Evolutionary conservation across 2,113 vertebrate genomes (phyloP).

Genomic region (Nothocercus julius): DNA sequence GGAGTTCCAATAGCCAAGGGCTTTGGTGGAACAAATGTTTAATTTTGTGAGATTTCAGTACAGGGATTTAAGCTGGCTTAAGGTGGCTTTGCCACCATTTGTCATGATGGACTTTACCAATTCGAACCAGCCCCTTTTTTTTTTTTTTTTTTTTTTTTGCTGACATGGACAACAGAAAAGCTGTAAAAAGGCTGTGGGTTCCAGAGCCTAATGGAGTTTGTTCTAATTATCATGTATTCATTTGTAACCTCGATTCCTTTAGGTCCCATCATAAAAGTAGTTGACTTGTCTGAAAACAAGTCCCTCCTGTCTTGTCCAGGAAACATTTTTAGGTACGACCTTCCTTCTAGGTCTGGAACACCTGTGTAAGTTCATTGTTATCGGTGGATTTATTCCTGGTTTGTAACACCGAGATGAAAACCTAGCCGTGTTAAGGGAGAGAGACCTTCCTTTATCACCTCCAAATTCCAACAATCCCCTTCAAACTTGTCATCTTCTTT

Average conservation of each 20-base stretch:
- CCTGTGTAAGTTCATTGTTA: not conserved
- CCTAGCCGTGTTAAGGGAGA: not conserved
- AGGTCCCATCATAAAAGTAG: not conserved
- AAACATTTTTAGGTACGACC: not conserved
- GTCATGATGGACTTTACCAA: not conserved
- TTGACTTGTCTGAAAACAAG: not conserved
- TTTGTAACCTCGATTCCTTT: not conserved
- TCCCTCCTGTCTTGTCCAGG: not conserved
- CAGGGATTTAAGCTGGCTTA: not conserved
- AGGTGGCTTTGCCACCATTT: not conserved
- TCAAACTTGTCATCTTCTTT: not conserved
- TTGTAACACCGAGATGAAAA: not conserved
- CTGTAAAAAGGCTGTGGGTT: not conserved
- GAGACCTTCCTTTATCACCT: not conserved
- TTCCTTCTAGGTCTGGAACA: not conserved
- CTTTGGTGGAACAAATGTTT: fast-evolving
- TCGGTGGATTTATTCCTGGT: not conserved
- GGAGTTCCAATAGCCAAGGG: not conserved
- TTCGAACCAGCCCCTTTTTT: not conserved
- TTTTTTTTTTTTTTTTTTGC: not conserved
- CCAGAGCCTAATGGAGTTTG: not conserved
- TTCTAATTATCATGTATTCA: not conserved
- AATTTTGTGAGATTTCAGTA: not conserved
- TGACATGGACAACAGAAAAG: not conserved
- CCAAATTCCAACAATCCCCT: not conserved